Evolutionary conservation across 2,888 invertebrate species (phyloP), one percentile per base, ranked within the genome.

Genomic region (Dicycla oo): DNA sequence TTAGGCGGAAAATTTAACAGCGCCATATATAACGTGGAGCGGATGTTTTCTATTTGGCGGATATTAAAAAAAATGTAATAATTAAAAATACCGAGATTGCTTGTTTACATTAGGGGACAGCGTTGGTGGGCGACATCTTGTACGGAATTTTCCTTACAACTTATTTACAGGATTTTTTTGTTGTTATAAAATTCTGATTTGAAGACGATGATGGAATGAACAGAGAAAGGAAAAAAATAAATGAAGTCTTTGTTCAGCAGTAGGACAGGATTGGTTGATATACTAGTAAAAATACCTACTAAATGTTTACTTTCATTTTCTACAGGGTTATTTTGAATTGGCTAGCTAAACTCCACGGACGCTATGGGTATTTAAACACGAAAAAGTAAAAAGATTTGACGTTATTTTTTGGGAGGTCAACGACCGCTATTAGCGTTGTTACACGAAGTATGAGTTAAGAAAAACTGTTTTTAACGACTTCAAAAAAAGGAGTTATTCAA

Each of bases 1-100:
- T 93, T 93, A 91, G 94, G 91, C 92, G 93, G 92, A 93, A 94
- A 93, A 93, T 95, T 95, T 92, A 94, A 94, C 94, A 91, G 91
- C 89, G 88, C 89, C 92, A 90, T 92, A 93, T 93, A 92, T 91
- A 91, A 90, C 90, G 89, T 84, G 88, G 85, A 89, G 84, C 91
- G 92, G 92, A 92, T 92, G 91, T 91, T 92, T 91, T 91, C 91
- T 91, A 87, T 90, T 91, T 90, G 88, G 80, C 78, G 78, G 81
- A 83, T 81, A 81, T 83, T 77, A 75, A 81, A 84, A 73, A 81
- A 79, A 78, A 78, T 34, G 47, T 34, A 69, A 67, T 82, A 80
- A 80, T 80, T 80, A 80, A 80, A 77, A 79, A 79, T 72, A 26
- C 63, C 61, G 67, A 78, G 72, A 81, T 77, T 79, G 66, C 66